Base-by-base conservation (phyloP, 2,797 vertebrate genomes). In the Melanotaenia pygmaea region DNA sequence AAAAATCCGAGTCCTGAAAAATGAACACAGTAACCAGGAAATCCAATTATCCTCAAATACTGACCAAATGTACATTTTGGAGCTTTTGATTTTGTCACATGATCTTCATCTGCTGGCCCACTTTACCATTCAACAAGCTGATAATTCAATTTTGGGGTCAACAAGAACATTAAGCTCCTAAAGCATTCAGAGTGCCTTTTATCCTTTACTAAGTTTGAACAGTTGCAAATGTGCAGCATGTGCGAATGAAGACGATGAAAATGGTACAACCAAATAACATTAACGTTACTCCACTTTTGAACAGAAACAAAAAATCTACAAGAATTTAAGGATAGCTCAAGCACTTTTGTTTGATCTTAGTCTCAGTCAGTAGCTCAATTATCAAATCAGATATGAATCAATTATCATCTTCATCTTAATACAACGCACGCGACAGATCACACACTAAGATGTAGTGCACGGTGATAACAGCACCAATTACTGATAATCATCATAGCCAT, bases 401-500 rank as follows among this genome's bases (percentile, higher is more conserved):
- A 28, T 57, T 18, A 57, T 54, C 50, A 51, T 13, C 51, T 14
- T 56, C 13, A 56, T 30, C 26, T n/a, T 20, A 67, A 58, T 1
- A 9, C 18, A 54, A 12, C 40, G 45, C 0, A 38, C 12, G 16
- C 18, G 8, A 24, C 56, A 30, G 45, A 64, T 65, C 40, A 20
- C 18, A 37, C 18, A 11, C 37, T n/a, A 20, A 8, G 32, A 34
- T 34, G 32, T 34, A 34, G 4, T 57, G 26, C 24, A 47, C 37
- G 40, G 43, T 28, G 70, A 75, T 65, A 30, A 54, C 13, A 50
- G 35, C 61, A 58, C 13, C 60, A 32, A 38, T 7, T 26, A 14
- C 64, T 32, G 73, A 80, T 70, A 64, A 84, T 57, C 72, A 83
- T 71, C 79, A 64, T 24, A 75, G 64, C 3, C n/a, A 35, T 34